Evolutionary conservation across 2,888 invertebrate species (phyloP).

Genomic region (Phalera bucephala): DNA sequence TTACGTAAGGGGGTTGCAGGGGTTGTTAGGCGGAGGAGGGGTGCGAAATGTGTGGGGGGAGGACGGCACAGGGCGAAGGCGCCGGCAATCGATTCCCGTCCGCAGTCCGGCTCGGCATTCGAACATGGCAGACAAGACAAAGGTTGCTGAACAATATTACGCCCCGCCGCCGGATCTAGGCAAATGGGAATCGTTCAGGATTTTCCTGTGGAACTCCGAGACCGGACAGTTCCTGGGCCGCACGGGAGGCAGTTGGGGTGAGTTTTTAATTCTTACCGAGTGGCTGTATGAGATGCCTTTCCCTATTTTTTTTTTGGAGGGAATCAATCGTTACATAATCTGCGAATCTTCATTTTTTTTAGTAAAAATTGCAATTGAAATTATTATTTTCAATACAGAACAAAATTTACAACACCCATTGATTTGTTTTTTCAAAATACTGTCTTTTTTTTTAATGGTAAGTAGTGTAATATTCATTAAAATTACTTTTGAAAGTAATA

Average conservation of each 20-base stretch:
- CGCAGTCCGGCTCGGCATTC: constrained; percentile 73
- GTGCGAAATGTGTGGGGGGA: constrained; percentile 32
- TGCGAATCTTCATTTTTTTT: constrained; percentile 9
- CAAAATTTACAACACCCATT: too few species aligned
- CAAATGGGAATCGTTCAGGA: constrained; percentile 92
- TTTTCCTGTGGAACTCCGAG: constrained; percentile 96
- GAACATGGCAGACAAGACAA: constrained; percentile 89
- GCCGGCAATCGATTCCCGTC: constrained; percentile 70
- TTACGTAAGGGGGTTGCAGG: constrained; percentile 74
- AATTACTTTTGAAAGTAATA: too few species aligned
- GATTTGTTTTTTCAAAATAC: too few species aligned
- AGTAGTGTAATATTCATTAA: too few species aligned
- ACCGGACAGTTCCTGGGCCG: constrained; percentile 95
- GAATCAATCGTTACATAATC: constrained; percentile 40
- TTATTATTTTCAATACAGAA: too few species aligned
- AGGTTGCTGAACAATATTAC: constrained; percentile 89
- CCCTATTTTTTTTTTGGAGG: constrained; percentile 54
- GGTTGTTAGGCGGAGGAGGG: constrained; percentile 46
- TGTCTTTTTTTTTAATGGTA: too few species aligned
- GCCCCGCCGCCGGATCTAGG: constrained; percentile 91
- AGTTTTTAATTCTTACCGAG: constrained; percentile 72
- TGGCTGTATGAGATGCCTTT: constrained; percentile 6
- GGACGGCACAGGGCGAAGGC: constrained; percentile 53
- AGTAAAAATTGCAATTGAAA: constrained; percentile 8
- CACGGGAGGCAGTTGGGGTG: constrained; percentile 97